A percentile compares a stretch with the other conserved stretches of the same genome.
These are phyloP conservation scores for Bombus ignitus DNA, from an alignment of 1,140 invertebrate genomes.

Conservation along the genomic window DNA sequence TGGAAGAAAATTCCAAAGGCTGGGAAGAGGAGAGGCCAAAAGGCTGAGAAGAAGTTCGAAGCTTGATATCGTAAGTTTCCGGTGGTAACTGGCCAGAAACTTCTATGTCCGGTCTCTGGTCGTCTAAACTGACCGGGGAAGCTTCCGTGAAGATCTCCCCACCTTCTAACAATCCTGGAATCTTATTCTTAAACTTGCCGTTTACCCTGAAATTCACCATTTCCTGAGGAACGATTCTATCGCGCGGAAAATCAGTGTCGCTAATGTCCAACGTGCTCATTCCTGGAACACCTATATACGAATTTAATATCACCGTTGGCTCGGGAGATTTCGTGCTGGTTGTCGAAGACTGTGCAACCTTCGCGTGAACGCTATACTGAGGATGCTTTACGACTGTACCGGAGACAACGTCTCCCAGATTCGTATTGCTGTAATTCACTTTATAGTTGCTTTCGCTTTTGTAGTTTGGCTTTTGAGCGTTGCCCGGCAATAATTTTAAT, in stretches of 20 bases:
- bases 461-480: neutral
- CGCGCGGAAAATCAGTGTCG: slow-evolving; percentile 75
- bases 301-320: slow-evolving; percentile 11
- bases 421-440: slow-evolving; percentile 12
- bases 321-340: neutral
- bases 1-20: neutral
- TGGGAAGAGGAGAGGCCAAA: neutral
- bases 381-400: neutral
- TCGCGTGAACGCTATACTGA: neutral
- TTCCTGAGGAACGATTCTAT: slow-evolving; percentile 74
- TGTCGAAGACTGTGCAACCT: neutral
- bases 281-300: slow-evolving; percentile 44
- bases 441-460: slow-evolving; percentile 7
- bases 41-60: slow-evolving; percentile 66
- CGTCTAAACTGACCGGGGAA: neutral
- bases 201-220: slow-evolving; percentile 75
- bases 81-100: slow-evolving; percentile 72
- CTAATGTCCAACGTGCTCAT: slow-evolving; percentile 72
- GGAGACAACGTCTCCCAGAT: neutral
- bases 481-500: slow-evolving; percentile 58
- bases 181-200: slow-evolving; percentile 77
- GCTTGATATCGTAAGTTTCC: slow-evolving; percentile 74
- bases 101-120: slow-evolving; percentile 69
- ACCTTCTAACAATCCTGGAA: slow-evolving; percentile 62
- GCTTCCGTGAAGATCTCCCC: slow-evolving; percentile 27